Conservation (phyloP, 2,888 invertebrate species). For the Nebria salina region DNA sequence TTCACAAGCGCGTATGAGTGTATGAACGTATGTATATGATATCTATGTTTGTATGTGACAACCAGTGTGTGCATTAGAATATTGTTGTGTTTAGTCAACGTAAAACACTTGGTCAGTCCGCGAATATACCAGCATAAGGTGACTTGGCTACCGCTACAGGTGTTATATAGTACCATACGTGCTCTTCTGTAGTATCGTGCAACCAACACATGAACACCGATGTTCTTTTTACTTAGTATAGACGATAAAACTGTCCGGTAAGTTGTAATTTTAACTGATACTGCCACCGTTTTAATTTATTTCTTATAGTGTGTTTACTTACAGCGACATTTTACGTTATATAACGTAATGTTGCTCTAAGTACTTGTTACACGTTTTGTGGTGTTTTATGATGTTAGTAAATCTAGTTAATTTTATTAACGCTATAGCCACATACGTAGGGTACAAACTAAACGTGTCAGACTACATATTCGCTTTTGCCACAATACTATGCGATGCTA, state of each 20-base stretch:
- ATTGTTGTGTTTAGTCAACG: background rate
- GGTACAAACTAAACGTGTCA: too few relatives aligned
- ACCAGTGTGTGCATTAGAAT: background rate
- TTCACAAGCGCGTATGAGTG: background rate
- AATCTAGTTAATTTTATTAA: too few relatives aligned
- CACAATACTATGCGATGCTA: too few relatives aligned
- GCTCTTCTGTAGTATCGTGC: background rate
- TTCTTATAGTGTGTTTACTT: background rate
- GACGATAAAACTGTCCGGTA: background rate
- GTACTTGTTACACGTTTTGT: too few relatives aligned
- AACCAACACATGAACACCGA: background rate
- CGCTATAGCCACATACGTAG: too few relatives aligned
- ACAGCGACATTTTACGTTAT: background rate
- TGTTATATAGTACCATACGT: background rate
- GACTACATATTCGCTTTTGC: too few relatives aligned
- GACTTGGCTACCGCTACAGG: background rate
- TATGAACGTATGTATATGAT: background rate
- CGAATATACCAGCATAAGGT: background rate
- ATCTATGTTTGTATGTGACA: background rate
- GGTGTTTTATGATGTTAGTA: too few relatives aligned
- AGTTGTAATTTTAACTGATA: background rate
- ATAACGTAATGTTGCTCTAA: too few relatives aligned
- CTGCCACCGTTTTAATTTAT: background rate
- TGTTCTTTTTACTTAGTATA: background rate
- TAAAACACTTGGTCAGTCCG: background rate